These are phyloP conservation scores for Craterocephalus amniculus DNA, from an alignment of 2,797 vertebrate species.

Conservation along the genomic window DNA sequence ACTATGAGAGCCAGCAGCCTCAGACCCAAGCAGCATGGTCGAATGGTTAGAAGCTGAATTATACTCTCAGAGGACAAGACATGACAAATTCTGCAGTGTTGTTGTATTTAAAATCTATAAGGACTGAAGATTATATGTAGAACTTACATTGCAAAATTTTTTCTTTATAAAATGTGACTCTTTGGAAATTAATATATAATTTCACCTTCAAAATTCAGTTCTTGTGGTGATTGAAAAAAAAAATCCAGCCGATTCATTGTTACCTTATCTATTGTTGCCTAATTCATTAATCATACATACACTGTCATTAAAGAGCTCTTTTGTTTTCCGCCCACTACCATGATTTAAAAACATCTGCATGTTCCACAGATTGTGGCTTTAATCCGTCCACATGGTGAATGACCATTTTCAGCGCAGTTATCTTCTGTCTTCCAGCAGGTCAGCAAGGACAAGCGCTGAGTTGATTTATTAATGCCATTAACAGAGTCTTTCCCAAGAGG, in stretches of 20 bases:
- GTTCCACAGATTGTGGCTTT: constrained; percentile 17
- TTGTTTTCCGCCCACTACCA: constrained; percentile 5
- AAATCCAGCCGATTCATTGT: constrained; percentile 5
- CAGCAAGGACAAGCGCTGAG: constrained; percentile 36
- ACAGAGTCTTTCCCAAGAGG: constrained; percentile 15
- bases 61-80: constrained; percentile 14
- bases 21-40: constrained; percentile 25
- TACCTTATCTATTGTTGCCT: too few species aligned
- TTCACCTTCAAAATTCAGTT: not conserved
- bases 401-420: constrained; percentile 8
- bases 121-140: not conserved
- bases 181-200: not conserved
- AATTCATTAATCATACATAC: constrained; percentile 2
- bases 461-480: constrained; percentile 64
- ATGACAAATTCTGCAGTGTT: not conserved
- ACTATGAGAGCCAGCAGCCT: constrained; percentile 38
- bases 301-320: not conserved
- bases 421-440: constrained; percentile 24
- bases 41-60: constrained; percentile 26
- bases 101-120: constrained; percentile 2
- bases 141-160: not conserved
- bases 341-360: not conserved
- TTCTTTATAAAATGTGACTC: not conserved
- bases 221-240: not conserved
- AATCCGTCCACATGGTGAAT: constrained; percentile 2